Conservation (phyloP, 1,140 invertebrate genomes). For the Camponotus vicinus region DNA sequence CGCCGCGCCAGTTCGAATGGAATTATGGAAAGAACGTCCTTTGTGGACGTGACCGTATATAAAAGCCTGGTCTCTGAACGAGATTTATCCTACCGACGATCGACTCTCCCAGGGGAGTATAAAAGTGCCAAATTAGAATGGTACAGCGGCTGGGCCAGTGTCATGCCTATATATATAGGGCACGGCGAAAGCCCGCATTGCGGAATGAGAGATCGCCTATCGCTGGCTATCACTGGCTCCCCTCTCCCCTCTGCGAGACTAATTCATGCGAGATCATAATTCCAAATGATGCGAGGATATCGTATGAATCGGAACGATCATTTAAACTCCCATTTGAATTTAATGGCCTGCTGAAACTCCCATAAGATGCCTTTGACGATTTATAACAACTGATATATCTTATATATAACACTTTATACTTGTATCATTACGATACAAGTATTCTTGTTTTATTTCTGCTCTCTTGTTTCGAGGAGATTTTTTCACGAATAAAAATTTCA, state of each 20-base stretch:
- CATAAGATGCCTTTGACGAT: background rate
- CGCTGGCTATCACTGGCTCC: constrained; percentile 66
- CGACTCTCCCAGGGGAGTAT: constrained; percentile 53
- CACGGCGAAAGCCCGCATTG: constrained; percentile 72
- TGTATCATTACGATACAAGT: background rate
- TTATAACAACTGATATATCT: background rate
- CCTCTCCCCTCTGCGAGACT: constrained; percentile 48
- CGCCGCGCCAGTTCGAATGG: constrained; percentile 43
- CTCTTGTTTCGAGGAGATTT: background rate
- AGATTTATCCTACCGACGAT: constrained; percentile 60
- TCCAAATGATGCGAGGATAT: constrained; percentile 48
- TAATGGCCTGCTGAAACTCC: background rate
- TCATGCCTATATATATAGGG: constrained; percentile 62
- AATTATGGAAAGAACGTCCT: constrained; percentile 58
- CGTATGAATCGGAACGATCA: constrained; percentile 26
- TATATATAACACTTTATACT: background rate
- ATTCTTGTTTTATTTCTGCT: background rate
- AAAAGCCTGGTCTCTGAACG: constrained; percentile 56
- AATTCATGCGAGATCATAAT: constrained; percentile 70
- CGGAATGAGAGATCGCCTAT: constrained; percentile 75
- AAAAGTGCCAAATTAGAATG: constrained; percentile 64
- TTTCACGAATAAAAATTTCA: background rate
- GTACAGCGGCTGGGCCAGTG: constrained; percentile 60
- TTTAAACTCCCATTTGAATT: constrained; percentile 29
- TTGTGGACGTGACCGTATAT: constrained; percentile 59